Conservation (phyloP, 2,797 vertebrate genomes). For the Catamblyrhynchus diadema region DNA sequence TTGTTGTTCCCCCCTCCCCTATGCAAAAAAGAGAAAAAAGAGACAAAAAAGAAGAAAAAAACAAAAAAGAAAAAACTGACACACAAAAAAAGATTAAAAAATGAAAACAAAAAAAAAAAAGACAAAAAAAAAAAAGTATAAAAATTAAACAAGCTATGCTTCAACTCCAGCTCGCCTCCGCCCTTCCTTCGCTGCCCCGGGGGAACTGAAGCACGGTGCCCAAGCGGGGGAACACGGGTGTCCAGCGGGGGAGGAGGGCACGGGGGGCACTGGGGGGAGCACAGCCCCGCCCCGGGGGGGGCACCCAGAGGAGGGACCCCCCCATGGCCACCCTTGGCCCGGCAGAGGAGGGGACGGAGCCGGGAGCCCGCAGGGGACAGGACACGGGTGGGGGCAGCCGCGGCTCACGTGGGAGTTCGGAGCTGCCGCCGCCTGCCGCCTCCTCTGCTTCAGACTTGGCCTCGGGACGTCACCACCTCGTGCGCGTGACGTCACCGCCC, state of each 20-base stretch:
- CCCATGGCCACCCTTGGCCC: neutral
- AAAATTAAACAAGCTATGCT: conserved; percentile 91
- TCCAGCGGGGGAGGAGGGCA: neutral
- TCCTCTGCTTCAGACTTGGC: neutral
- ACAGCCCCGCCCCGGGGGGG: neutral
- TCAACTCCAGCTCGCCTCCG: conserved; percentile 72
- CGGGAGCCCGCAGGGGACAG: neutral
- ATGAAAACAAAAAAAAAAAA: conserved; percentile 26
- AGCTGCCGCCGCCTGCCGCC: neutral
- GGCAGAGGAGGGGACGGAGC: neutral
- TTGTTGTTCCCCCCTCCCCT: conserved; percentile 75
- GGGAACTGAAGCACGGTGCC: neutral
- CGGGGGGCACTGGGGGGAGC: neutral
- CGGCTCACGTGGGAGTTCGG: neutral
- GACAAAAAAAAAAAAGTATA: conserved; percentile 59
- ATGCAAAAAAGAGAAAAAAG: conserved; percentile 83
- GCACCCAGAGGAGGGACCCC: no score
- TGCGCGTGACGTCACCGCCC: rapidly evolving
- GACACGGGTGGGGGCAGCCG: neutral
- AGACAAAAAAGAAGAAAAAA: conserved; percentile 67
- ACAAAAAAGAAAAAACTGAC: conserved; percentile 1
- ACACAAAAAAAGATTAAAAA: conserved; percentile 61
- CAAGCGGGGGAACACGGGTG: neutral
- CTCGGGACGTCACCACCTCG: rapidly evolving
- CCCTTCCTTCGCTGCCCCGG: neutral